Evolutionary conservation across 2,888 invertebrate genomes (phyloP), one percentile per base, ranked within the genome.

Genomic region (Eueremaeus valkanovi): DNA sequence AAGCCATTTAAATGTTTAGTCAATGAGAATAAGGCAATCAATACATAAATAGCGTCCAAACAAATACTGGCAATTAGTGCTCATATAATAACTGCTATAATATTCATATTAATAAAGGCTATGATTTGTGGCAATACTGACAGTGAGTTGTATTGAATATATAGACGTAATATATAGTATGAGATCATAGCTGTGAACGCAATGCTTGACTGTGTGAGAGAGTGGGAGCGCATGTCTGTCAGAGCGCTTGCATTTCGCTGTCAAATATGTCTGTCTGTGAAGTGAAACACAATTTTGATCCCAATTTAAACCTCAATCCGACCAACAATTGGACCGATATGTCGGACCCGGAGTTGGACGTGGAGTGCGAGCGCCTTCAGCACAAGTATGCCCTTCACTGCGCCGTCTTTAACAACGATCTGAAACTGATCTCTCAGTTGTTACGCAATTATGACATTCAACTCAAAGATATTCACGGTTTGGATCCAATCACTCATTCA

Each of bases 251-350:
- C 58, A 31, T 29, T 21, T 36, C 21, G 24, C 1, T 70, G 45
- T 42, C 40, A 70, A 70, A 70, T 3, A 70, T 70, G 70, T 70
- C 70, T 27, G 70, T 70, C 42, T 70, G 70, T 70, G 70, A 70
- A 40, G 70, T 70, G 29, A 70, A 70, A 29, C 42, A 70, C 45
- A 70, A 70, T 45, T 42, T 42, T 21, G 36, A 70, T 24, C 9
- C 40, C n/a, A 70, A 70, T 33, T 24, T 66, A 8, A 66, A 66
- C 11, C 13, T 66, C 8, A 70, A 68, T 68, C 40, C 31, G 16
- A n/a, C 61, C 33, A 18, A 61, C 29, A 24, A 36, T 18, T 33
- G 36, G 36, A 3, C n/a, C 6, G 21, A 27, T 1, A 40, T 42
- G 27, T 40, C 13, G 3, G 42, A 42, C 24, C 18, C 18, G 21